A percentile compares a stretch with the other conserved stretches of the same genome.
Evolutionary conservation across 1,140 invertebrate species (phyloP).

Genomic region (Zaprionus africanus): DNA sequence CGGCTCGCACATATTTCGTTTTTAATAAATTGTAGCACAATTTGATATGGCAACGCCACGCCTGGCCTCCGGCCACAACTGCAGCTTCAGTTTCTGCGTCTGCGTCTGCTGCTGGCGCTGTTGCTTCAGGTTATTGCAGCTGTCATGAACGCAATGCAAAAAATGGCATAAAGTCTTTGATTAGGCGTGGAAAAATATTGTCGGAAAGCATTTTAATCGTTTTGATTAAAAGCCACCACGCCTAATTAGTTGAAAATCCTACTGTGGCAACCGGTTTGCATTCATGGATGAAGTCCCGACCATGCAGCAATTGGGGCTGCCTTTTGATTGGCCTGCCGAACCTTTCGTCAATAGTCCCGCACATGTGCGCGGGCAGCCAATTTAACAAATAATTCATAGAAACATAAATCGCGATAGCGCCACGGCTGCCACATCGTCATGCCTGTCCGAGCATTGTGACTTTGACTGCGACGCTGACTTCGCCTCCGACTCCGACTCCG

Average conservation of each 20-base stretch:
- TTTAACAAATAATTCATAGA: constrained; percentile 79
- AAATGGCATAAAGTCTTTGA: constrained; percentile 78
- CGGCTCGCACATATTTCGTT: constrained; percentile 77
- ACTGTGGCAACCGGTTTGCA: constrained; percentile 53
- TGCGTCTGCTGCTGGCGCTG: neutral
- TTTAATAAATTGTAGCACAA: constrained; percentile 83
- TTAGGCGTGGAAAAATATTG: constrained; percentile 83
- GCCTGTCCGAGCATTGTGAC: constrained; percentile 58
- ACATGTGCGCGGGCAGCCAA: constrained; percentile 64
- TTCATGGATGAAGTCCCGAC: neutral
- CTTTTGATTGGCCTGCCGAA: constrained; percentile 49
- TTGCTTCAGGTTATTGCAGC: constrained; percentile 60
- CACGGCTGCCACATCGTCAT: constrained; percentile 66
- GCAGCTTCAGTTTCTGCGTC: constrained; percentile 5
- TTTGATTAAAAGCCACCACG: constrained; percentile 82
- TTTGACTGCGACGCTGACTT: constrained; percentile 45
- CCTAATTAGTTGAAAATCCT: constrained; percentile 79
- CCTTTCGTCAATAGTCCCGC: constrained; percentile 70
- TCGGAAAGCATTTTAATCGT: constrained; percentile 82
- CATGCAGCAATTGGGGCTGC: neutral
- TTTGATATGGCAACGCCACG: constrained; percentile 76
- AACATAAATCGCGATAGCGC: constrained; percentile 78
- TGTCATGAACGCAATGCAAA: constrained; percentile 70
- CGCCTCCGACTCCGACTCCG: neutral
- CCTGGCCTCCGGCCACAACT: constrained; percentile 27